Base-by-base conservation (phyloP, 1,140 invertebrate genomes). In the Eulimnadia texana region DNA sequence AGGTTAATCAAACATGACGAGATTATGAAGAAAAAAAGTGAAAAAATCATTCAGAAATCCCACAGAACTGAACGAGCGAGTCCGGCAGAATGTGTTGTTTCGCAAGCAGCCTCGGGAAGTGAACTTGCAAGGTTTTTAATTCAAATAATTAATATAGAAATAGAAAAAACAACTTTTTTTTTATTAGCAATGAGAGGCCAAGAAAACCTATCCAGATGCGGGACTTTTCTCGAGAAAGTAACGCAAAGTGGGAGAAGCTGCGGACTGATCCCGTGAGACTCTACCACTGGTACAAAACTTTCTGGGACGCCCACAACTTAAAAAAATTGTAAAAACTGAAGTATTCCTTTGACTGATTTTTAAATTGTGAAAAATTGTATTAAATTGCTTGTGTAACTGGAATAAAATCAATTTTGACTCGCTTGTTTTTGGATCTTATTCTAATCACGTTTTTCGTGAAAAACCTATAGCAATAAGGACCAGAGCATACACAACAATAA, bases 211-310 rank as follows among this genome's bases (percentile, higher is more conserved):
- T 19, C 24, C 19, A 24, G 20, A 19, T 16, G 55, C 55, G 29
- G 33, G 33, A 29, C 55, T 57, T 29, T 13, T 28, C 33, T 9
- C 33, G 33, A 9, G 33, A 42, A 42, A 42, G 33, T 13, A 20
- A 33, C 25, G 55, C 55, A 3, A 27, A 29, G 19, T 57, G 24
- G 28, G 33, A 57, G 2, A 57, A 57, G 10, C 28, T 57, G 10
- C 25, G 19, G 55, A 57, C 55, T 16, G 55, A 57, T 57, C 55
- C 55, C 20, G 55, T 57, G 22, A 57, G 27, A 57, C 55, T 57
- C 11, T 57, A 57, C 22, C 27, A 33, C 9, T 57, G 55, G 55
- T 57, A 57, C 28, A 57, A 57, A 42, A 57, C 55, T n/a, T 33
- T 29, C 55, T 57, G 55, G 55, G 55, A 57, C 3, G 27, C 16